phyloP scores from a whole-genome alignment of 2,888 invertebrate species.

The Callosobruchus maculatus region DNA sequence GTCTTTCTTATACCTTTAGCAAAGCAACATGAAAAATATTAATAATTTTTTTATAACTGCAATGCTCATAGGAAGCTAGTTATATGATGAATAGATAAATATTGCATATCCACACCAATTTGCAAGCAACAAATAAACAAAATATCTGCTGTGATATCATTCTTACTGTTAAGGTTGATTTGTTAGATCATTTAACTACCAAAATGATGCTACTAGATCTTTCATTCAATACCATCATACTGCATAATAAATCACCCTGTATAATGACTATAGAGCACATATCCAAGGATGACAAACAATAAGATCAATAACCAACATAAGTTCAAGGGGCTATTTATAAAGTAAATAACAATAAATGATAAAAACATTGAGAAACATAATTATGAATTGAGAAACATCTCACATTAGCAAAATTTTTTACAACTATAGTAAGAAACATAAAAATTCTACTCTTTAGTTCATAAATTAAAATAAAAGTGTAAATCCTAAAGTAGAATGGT shows the following conservation, averaged over 20 bases:
- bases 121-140: too few species aligned
- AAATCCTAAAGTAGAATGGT: conserved; percentile 31
- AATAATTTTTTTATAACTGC: too few species aligned
- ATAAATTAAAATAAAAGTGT: neutral
- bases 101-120: too few species aligned
- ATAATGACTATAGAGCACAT: conserved; percentile 11
- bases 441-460: conserved; percentile 27
- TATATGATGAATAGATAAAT: too few species aligned
- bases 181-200: too few species aligned
- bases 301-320: conserved; percentile 8
- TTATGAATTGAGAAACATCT: conserved; percentile 19
- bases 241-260: neutral
- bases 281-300: conserved; percentile 8
- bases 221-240: neutral
- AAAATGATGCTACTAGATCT: too few species aligned
- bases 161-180: too few species aligned
- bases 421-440: conserved; percentile 32
- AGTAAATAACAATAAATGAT: conserved; percentile 22
- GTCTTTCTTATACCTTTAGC: too few species aligned
- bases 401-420: conserved; percentile 24
- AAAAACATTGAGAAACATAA: conserved; percentile 14
- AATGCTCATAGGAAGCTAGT: too few species aligned
- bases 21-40: too few species aligned
- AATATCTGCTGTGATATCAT: too few species aligned
- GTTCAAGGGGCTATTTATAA: conserved; percentile 16